A percentile compares a stretch with the other conserved stretches of the same genome.
These are phyloP conservation scores for Orius insidiosus DNA, from an alignment of 1,140 invertebrate genomes.

Conservation along the genomic window DNA sequence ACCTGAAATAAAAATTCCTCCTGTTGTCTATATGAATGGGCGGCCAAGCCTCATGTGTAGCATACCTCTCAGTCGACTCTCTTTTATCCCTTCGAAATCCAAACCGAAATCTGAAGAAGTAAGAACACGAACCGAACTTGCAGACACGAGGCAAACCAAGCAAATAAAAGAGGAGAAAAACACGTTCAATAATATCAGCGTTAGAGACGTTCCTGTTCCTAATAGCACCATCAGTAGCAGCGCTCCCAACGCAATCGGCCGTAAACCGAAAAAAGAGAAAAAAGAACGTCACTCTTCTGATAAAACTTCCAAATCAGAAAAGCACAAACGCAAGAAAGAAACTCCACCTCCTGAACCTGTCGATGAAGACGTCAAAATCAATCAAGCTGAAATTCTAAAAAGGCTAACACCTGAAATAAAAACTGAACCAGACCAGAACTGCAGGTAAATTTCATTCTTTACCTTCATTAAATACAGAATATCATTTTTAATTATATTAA, in stretches of 20 bases:
- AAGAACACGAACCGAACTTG: slow-evolving; percentile 30
- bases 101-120: slow-evolving; percentile 26
- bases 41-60: slow-evolving; percentile 27
- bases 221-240: slow-evolving; percentile 22
- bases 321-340: slow-evolving; percentile 9
- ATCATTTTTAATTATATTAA: too few relatives aligned
- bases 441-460: slow-evolving; percentile 6
- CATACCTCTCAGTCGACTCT: slow-evolving; percentile 20
- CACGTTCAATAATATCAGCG: slow-evolving; percentile 17
- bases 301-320: slow-evolving; percentile 19
- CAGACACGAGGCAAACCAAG: slow-evolving; percentile 34
- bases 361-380: neutral
- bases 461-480: too few relatives aligned
- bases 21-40: slow-evolving; percentile 16
- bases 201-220: slow-evolving; percentile 18
- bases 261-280: slow-evolving; percentile 22
- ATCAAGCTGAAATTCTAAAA: slow-evolving; percentile 11
- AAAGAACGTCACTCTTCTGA: slow-evolving; percentile 25
- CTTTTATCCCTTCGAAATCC: slow-evolving; percentile 22
- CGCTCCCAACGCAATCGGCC: slow-evolving; percentile 14
- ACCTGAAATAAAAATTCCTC: slow-evolving; percentile 5
- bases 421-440: neutral
- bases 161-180: slow-evolving; percentile 14
- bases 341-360: slow-evolving; percentile 1
- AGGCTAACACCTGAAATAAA: slow-evolving; percentile 13